A percentile compares a stretch with the other conserved stretches of the same genome.
phyloP scores from a whole-genome alignment of 2,888 invertebrate species.

The Lampropteryx suffumata region DNA sequence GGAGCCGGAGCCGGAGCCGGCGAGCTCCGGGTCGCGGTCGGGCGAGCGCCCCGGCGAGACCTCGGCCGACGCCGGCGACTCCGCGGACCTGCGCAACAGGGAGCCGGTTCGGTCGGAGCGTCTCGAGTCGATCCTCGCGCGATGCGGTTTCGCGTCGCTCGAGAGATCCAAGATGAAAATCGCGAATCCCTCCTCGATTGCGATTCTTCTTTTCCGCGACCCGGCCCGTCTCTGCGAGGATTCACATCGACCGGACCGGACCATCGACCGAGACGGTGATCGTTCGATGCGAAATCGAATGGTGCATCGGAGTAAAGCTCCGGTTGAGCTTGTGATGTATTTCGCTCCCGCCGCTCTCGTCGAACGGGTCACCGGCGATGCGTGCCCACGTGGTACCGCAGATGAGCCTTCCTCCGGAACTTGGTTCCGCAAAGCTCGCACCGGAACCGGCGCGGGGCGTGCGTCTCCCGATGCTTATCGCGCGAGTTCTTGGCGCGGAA shows the following conservation, averaged over 20 bases:
- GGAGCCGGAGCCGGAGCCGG: too few relatives aligned
- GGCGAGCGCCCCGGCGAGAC: conserved; percentile 1
- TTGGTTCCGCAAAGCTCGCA: conserved; percentile 59
- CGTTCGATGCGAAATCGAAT: too few relatives aligned
- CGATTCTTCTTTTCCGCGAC: too few relatives aligned
- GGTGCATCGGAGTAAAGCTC: too few relatives aligned
- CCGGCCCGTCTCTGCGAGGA: too few relatives aligned
- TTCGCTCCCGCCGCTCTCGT: neutral
- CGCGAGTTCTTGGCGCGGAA: conserved; percentile 61
- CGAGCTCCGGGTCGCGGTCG: conserved; percentile 19
- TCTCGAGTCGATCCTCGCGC: neutral
- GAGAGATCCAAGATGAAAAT: too few relatives aligned
- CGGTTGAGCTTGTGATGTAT: too few relatives aligned
- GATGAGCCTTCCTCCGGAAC: conserved; percentile 65
- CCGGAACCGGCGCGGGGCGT: conserved; percentile 53
- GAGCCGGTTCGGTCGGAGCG: neutral
- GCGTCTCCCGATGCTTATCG: conserved; percentile 56
- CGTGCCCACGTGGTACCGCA: conserved; percentile 61
- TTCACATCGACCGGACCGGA: too few relatives aligned
- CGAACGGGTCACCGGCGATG: conserved; percentile 43
- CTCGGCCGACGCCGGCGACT: conserved; percentile 3
- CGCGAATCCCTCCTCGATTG: too few relatives aligned
- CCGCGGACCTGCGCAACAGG: conserved; percentile 16
- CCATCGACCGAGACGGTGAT: too few relatives aligned
- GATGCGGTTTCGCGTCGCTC: too few relatives aligned